Evolutionary conservation across 2,888 invertebrate species (phyloP).

Genomic region (Pristionchus exspectatus): DNA sequence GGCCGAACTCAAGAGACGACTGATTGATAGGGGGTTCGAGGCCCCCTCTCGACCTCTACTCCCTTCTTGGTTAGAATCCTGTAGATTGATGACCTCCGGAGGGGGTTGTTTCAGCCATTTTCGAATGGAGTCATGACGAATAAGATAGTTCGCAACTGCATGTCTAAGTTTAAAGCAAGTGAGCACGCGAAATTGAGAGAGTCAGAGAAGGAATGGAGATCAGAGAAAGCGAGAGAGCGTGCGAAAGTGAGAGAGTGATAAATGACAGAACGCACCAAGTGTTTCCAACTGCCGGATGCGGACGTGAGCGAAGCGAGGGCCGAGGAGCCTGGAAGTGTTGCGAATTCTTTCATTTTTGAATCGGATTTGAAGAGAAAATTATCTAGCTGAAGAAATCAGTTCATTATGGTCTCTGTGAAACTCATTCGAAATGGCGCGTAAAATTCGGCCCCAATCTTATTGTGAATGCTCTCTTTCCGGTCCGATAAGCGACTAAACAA

Average conservation of each 20-base stretch:
- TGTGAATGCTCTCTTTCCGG: too few species aligned
- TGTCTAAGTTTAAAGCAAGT: too few species aligned
- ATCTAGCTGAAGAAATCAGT: too few species aligned
- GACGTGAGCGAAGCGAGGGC: neutral
- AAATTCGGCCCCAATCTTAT: too few species aligned
- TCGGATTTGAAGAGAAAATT: neutral
- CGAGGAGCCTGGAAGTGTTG: neutral
- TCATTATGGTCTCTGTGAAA: too few species aligned
- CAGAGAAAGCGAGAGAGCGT: neutral
- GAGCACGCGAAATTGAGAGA: neutral
- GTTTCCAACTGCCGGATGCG: conserved; percentile 31
- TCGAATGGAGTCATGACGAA: neutral
- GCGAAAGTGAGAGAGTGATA: neutral
- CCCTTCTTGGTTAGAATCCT: too few species aligned
- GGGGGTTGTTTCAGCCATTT: neutral
- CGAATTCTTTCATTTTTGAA: neutral
- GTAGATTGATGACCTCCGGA: neutral
- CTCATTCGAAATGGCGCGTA: too few species aligned
- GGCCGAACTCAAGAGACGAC: neutral
- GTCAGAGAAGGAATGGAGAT: neutral
- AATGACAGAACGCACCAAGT: conserved; percentile 30
- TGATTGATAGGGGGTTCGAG: neutral
- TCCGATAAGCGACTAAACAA: too few species aligned
- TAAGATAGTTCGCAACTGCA: too few species aligned
- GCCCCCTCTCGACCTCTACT: too few species aligned